Conservation (phyloP, 2,888 invertebrate genomes). For the Agrypnus murinus region DNA sequence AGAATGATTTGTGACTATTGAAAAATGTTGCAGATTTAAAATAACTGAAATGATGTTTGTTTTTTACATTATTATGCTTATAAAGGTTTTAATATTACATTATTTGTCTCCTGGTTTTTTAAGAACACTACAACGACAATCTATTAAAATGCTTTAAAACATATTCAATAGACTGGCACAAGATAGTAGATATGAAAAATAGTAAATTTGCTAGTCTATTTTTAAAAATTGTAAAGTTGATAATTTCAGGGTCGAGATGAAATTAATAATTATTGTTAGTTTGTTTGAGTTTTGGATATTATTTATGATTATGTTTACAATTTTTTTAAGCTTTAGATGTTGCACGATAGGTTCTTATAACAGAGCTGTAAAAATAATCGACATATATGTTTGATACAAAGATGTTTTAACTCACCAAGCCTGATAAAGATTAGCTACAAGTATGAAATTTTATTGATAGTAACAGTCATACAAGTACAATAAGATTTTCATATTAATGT, state of each 20-base stretch:
- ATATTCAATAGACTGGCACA: slow-evolving; percentile 40
- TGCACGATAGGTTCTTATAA: slow-evolving; percentile 43
- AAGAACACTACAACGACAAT: slow-evolving; percentile 47
- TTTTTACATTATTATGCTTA: slow-evolving; percentile 40
- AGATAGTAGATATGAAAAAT: slow-evolving; percentile 51
- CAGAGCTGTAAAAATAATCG: slow-evolving; percentile 50
- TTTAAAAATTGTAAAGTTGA: slow-evolving; percentile 43
- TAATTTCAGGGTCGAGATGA: slow-evolving; percentile 45
- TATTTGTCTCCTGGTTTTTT: slow-evolving; percentile 48
- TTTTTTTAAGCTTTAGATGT: too few relatives aligned
- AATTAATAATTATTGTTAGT: slow-evolving; percentile 32
- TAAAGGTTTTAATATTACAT: slow-evolving; percentile 35
- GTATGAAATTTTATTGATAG: too few relatives aligned
- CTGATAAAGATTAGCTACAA: too few relatives aligned
- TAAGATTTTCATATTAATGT: too few relatives aligned
- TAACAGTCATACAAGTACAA: too few relatives aligned
- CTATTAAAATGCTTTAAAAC: slow-evolving; percentile 41
- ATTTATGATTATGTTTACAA: too few relatives aligned
- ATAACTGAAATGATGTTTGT: slow-evolving; percentile 19
- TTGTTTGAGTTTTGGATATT: too few relatives aligned
- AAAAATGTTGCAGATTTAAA: slow-evolving; percentile 33
- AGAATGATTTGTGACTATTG: slow-evolving; percentile 28
- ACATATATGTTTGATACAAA: slow-evolving; percentile 10
- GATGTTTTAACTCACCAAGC: too few relatives aligned
- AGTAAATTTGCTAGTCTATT: slow-evolving; percentile 48